These are phyloP conservation scores for Stegodyphus dumicola DNA, from an alignment of 1,140 invertebrate species.

Conservation along the genomic window DNA sequence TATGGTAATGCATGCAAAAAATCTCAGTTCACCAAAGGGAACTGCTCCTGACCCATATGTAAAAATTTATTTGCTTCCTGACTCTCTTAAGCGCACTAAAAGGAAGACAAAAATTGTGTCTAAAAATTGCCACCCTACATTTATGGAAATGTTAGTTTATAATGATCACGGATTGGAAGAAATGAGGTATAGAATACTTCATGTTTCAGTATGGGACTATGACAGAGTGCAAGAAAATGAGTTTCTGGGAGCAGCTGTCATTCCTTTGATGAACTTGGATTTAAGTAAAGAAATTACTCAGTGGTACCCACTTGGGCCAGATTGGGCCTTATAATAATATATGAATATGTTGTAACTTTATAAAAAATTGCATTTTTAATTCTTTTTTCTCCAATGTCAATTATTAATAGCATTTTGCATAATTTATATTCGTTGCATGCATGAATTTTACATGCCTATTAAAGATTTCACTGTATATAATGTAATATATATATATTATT, in stretches of 20 bases:
- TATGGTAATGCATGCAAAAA: conserved; percentile 89
- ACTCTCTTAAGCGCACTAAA: conserved; percentile 81
- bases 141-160: conserved; percentile 92
- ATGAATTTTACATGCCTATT: too few species aligned
- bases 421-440: too few species aligned
- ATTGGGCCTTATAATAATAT: too few species aligned
- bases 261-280: conserved; percentile 75
- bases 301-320: conserved; percentile 68
- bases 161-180: conserved; percentile 82
- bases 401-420: too few species aligned
- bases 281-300: conserved; percentile 76
- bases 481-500: too few species aligned
- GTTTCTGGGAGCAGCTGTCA: conserved; percentile 88
- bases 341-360: too few species aligned
- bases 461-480: too few species aligned
- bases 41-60: conserved; percentile 86
- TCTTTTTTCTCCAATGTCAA: too few species aligned
- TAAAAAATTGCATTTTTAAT: too few species aligned
- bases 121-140: conserved; percentile 92
- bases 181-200: conserved; percentile 79
- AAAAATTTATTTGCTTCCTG: conserved; percentile 89
- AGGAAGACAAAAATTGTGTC: conserved; percentile 94
- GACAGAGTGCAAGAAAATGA: conserved; percentile 95
- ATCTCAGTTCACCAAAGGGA: conserved; percentile 77
- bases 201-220: conserved; percentile 95